phyloP scores from a whole-genome alignment of 2,113 vertebrate species.

The Rana temporaria region DNA sequence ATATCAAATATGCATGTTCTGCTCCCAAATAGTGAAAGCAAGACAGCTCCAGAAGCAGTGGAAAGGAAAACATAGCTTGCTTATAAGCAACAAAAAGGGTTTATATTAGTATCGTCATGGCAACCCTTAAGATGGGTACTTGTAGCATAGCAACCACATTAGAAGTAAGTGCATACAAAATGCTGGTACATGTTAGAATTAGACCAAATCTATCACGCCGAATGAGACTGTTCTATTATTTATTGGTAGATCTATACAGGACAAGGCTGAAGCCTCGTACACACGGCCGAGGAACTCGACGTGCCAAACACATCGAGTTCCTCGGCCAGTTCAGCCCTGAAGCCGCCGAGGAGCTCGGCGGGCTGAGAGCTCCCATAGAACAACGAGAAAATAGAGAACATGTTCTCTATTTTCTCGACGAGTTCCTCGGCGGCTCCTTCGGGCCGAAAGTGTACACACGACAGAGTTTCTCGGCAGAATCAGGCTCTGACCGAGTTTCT shows the following conservation, averaged over 20 bases:
- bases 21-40: constrained; percentile 15
- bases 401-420: too few species aligned
- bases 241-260: constrained; percentile 14
- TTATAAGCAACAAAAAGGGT: constrained; percentile 48
- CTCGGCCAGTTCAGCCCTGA: too few species aligned
- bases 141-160: constrained; percentile 57
- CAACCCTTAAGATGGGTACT: constrained; percentile 54
- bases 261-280: background rate
- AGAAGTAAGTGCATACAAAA: constrained; percentile 49
- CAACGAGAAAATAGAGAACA: too few species aligned
- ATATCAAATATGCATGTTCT: constrained; percentile 52
- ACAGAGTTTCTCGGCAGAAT: too few species aligned
- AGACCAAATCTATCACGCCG: constrained; percentile 19
- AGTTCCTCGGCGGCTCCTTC: too few species aligned
- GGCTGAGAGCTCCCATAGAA: too few species aligned
- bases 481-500: too few species aligned
- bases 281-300: too few species aligned
- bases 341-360: too few species aligned
- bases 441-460: too few species aligned
- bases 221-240: constrained; percentile 18
- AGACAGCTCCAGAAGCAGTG: constrained; percentile 38
- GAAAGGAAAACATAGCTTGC: constrained; percentile 47
- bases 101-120: constrained; percentile 55
- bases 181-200: constrained; percentile 44
- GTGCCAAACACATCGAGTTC: too few species aligned